Conservation (phyloP, 2,113 vertebrate species). For the Verasper variegatus region DNA sequence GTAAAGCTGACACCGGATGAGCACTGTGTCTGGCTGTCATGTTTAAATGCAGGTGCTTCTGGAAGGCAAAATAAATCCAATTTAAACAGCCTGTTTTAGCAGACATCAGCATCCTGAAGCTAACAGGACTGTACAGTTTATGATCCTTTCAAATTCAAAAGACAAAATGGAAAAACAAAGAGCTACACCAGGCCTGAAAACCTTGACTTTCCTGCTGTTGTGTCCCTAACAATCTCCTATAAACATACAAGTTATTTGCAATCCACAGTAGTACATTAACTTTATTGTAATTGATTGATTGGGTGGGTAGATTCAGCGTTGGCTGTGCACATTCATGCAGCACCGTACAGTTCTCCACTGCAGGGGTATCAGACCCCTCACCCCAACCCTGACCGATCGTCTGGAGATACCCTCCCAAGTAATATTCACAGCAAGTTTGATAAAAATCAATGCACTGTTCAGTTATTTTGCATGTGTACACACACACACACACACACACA, state of each 20-base stretch:
- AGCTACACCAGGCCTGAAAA: background rate
- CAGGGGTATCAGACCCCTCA: too few relatives aligned
- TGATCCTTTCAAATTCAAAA: constrained; percentile 14
- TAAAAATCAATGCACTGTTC: too few relatives aligned
- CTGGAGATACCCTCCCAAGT: too few relatives aligned
- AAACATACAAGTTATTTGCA: background rate
- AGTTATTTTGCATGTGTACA: too few relatives aligned
- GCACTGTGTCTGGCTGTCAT: constrained; percentile 16
- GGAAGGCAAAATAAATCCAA: constrained; percentile 44
- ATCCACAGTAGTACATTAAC: background rate
- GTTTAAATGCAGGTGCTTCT: constrained; percentile 44
- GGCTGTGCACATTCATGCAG: too few relatives aligned
- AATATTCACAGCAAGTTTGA: too few relatives aligned
- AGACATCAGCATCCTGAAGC: constrained; percentile 36
- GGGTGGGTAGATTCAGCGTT: too few relatives aligned
- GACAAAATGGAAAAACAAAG: background rate
- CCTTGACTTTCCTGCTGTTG: background rate
- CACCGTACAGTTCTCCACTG: too few relatives aligned
- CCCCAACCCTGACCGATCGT: too few relatives aligned
- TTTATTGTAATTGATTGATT: too few relatives aligned
- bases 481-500: too few relatives aligned
- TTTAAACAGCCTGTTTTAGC: constrained; percentile 35
- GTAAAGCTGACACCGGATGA: constrained; percentile 43
- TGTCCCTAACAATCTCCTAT: too few relatives aligned
- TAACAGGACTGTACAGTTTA: constrained; percentile 7